phyloP scores from a whole-genome alignment of 2,113 vertebrate genomes.

The Puntigrus tetrazona region DNA sequence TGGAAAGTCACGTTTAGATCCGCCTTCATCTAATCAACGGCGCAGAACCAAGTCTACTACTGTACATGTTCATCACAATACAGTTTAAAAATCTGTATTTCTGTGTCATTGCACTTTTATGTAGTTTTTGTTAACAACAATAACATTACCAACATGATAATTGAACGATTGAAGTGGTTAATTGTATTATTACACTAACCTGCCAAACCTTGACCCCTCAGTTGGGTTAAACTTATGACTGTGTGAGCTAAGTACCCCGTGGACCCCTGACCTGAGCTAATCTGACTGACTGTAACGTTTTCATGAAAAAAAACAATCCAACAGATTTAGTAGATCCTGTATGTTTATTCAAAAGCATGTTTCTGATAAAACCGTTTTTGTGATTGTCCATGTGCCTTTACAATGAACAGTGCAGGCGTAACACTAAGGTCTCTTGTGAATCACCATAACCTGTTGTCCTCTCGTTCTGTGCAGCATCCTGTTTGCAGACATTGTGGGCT shows the following conservation, averaged over 20 bases:
- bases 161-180: not conserved
- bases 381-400: not conserved
- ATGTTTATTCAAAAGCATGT: not conserved
- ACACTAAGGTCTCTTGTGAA: not conserved
- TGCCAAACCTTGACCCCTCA: not conserved
- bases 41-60: too few species aligned
- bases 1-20: too few species aligned
- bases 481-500: constrained; percentile 98
- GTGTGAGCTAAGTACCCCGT: not conserved
- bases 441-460: constrained; percentile 24
- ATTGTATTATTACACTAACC: not conserved
- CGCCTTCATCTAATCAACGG: too few species aligned
- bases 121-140: too few species aligned
- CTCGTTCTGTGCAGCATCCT: constrained; percentile 83
- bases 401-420: not conserved
- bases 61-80: too few species aligned
- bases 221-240: not conserved
- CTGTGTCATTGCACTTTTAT: too few species aligned
- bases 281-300: not conserved
- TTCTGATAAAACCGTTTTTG: not conserved
- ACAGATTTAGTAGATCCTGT: not conserved
- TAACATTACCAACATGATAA: not conserved
- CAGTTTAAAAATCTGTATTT: too few species aligned
- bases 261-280: not conserved
- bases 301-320: not conserved